Base-by-base conservation (phyloP, 2,888 invertebrate species). In the Cataglyphis rosenhaueri region DNA sequence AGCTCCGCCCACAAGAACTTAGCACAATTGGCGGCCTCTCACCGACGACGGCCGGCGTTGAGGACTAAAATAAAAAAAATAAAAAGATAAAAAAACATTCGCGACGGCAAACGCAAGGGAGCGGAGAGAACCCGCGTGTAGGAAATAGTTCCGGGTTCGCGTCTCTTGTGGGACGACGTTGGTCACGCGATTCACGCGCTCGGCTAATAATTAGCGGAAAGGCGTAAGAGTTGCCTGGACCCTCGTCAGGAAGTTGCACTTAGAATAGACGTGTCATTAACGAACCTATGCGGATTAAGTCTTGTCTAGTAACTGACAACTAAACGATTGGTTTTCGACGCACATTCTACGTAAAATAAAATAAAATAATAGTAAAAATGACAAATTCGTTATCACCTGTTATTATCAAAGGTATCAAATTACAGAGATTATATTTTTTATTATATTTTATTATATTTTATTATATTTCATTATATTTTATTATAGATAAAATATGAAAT, bases 171-270 rank as follows among this genome's bases (percentile, higher is more conserved):
- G 84, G 90, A 92, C 87, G 85, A 84, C 84, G 86, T 70, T 90
- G 90, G 88, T 92, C 91, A 91, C 91, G 91, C 90, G 90, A 92
- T 92, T 92, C 92, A 90, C 90, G 90, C 91, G 89, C 86, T 88
- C 82, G 82, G 76, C 75, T 88, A 86, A 91, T 89, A 91, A 91
- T 90, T 90, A 89, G 87, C 84, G 44, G 55, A 66, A 78, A 79
- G 78, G 84, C 76, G 79, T 65, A 73, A 64, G 82, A 81, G 70
- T 44, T 81, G 61, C 74, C 62, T 83, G 86, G 87, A 82, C 84
- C 52, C 52, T 81, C 3, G 44, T 70, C 52, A 86, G 86, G 84
- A 86, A 86, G 82, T 84, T 41, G 78, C 68, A 74, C 62, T 6
- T 21, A 62, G 66, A 64, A 61, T 68, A 59, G 57, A 57, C 41